phyloP scores from a whole-genome alignment of 2,888 invertebrate genomes.

The Psylliodes chrysocephalus region DNA sequence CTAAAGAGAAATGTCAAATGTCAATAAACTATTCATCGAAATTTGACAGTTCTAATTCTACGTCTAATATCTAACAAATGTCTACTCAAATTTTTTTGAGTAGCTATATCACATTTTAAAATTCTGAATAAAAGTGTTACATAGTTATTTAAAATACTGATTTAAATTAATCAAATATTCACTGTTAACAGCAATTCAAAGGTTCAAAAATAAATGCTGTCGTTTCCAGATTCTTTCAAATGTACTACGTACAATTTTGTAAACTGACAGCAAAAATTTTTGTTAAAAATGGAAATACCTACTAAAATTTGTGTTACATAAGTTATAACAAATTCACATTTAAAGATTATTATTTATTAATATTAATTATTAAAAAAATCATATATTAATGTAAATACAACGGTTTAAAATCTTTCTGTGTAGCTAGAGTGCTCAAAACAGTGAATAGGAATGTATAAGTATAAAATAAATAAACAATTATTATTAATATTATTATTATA shows the following conservation, averaged over 20 bases:
- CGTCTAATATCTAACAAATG: constrained; percentile 52
- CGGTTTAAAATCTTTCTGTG: no score
- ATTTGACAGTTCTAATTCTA: constrained; percentile 24
- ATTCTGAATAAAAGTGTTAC: constrained; percentile 46
- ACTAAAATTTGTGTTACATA: no score
- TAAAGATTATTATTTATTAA: no score
- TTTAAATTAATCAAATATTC: constrained; percentile 16
- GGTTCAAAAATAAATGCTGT: no score
- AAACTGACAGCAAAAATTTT: no score
- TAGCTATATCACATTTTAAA: constrained; percentile 59
- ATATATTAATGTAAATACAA: no score
- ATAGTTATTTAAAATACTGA: constrained; percentile 32
- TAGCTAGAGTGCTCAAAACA: constrained; percentile 11
- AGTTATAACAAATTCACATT: no score
- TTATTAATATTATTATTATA: constrained; percentile 46
- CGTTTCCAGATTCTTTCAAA: no score
- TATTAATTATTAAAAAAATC: no score
- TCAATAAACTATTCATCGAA: constrained; percentile 6
- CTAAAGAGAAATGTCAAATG: constrained; percentile 43
- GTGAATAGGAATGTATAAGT: constrained; percentile 14
- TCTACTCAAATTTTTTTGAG: constrained; percentile 46
- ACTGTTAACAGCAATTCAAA: constrained; percentile 19
- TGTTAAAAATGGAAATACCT: no score
- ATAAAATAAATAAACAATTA: constrained; percentile 30
- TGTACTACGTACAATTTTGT: no score